phyloP scores from a whole-genome alignment of 2,113 vertebrate species.

The human region DNA sequence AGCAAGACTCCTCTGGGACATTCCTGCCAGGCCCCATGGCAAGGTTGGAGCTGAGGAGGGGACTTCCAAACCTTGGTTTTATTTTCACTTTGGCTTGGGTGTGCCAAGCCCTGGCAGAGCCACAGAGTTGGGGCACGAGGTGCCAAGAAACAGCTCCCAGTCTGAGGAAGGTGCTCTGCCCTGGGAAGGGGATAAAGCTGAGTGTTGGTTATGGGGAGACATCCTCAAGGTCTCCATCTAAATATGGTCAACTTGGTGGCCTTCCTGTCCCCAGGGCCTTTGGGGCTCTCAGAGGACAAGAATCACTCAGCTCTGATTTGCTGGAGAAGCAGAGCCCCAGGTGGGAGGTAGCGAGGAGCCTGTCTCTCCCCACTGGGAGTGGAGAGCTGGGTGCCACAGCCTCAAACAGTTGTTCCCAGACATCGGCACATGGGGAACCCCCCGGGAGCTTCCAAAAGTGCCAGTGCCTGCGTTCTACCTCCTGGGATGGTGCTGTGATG shows the following conservation, averaged over 20 bases:
- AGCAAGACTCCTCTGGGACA: background rate
- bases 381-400: background rate
- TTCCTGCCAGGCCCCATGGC: accelerated
- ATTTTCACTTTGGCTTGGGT: background rate
- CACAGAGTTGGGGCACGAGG: accelerated
- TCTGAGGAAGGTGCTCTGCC: background rate
- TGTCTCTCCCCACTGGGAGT: background rate
- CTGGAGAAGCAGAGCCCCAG: accelerated
- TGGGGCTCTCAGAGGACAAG: background rate
- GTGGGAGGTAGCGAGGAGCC: accelerated
- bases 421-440: too few relatives aligned
- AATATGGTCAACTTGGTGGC: accelerated
- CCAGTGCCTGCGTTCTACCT: too few relatives aligned
- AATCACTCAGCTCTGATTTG: background rate
- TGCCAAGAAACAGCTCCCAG: background rate
- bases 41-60: background rate
- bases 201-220: background rate
- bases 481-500: background rate
- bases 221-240: background rate
- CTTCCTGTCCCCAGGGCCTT: background rate
- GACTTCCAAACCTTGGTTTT: constrained; percentile 33
- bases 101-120: background rate
- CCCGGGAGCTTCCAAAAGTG: background rate
- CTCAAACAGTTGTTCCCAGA: background rate
- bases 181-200: background rate